Conservation (phyloP, 2,797 vertebrate species). For the Danio aesculapii region DNA sequence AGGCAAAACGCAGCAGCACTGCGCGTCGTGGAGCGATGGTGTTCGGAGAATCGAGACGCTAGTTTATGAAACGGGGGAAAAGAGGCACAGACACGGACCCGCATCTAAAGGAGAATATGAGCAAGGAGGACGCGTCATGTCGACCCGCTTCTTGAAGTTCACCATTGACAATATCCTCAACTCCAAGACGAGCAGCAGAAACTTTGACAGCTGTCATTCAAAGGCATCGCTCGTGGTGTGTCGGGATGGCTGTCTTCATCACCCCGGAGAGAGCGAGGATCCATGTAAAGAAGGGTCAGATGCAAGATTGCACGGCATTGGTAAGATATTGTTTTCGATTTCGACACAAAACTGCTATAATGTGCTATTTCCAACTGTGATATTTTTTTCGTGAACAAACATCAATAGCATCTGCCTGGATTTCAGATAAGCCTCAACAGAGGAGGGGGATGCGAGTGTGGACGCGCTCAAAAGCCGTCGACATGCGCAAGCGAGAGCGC, state of each 20-base stretch:
- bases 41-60: slow-evolving; percentile 65
- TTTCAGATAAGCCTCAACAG: slow-evolving; percentile 68
- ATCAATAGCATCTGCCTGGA: slow-evolving; percentile 13
- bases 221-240: slow-evolving; percentile 48
- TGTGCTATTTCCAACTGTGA: not conserved
- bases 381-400: not conserved
- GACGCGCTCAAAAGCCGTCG: slow-evolving; percentile 60
- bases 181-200: slow-evolving; percentile 75
- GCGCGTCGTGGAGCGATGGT: slow-evolving; percentile 77
- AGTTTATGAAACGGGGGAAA: slow-evolving; percentile 49
- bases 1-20: slow-evolving; percentile 66
- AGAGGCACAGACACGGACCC: slow-evolving; percentile 17
- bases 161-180: slow-evolving; percentile 86
- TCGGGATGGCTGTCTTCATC: slow-evolving; percentile 64
- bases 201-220: slow-evolving; percentile 69
- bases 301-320: slow-evolving; percentile 60
- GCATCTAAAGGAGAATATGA: slow-evolving; percentile 77
- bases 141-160: slow-evolving; percentile 82
- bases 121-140: slow-evolving; percentile 80
- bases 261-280: slow-evolving; percentile 60
- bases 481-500: slow-evolving; percentile 73
- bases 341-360: not conserved
- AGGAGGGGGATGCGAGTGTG: slow-evolving; percentile 62
- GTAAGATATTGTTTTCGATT: slow-evolving; percentile 60
- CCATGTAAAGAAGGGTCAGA: slow-evolving; percentile 58